Conservation (phyloP, 2,797 vertebrate genomes). For the Oreonectes daqikongensis region DNA sequence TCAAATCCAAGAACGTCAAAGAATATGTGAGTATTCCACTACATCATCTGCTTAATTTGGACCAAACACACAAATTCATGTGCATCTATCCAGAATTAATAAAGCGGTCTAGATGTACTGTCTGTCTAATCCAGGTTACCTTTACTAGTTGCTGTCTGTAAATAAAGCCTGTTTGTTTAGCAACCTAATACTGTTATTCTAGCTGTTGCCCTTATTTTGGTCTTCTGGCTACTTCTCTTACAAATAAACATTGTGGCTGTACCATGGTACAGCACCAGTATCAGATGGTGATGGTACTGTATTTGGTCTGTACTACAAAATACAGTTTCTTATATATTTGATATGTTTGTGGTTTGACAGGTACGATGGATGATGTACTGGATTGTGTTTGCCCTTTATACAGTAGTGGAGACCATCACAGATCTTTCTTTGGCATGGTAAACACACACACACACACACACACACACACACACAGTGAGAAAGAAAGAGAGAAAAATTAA, state of each 20-base stretch:
- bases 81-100: background rate
- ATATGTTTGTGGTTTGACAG: slow-evolving; percentile 63
- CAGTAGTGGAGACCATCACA: slow-evolving; percentile 81
- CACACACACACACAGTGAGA: background rate
- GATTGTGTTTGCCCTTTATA: slow-evolving; percentile 89
- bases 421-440: slow-evolving; percentile 85
- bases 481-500: background rate
- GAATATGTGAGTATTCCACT: slow-evolving; percentile 84
- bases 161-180: slow-evolving; percentile 24
- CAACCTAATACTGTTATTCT: slow-evolving; percentile 31
- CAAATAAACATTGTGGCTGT: background rate
- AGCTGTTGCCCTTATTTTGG: background rate
- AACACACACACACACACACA: slow-evolving; percentile 45
- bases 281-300: background rate
- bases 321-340: background rate
- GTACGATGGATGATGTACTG: slow-evolving; percentile 94
- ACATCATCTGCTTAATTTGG: background rate
- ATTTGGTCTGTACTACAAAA: background rate
- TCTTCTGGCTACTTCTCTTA: slow-evolving; percentile 6
- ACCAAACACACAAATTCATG: background rate
- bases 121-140: background rate
- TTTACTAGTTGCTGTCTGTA: slow-evolving; percentile 1
- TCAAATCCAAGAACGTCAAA: slow-evolving; percentile 87
- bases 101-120: background rate
- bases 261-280: background rate